Conservation (phyloP, 2,797 vertebrate genomes). For the Gymnocypris eckloni region DNA sequence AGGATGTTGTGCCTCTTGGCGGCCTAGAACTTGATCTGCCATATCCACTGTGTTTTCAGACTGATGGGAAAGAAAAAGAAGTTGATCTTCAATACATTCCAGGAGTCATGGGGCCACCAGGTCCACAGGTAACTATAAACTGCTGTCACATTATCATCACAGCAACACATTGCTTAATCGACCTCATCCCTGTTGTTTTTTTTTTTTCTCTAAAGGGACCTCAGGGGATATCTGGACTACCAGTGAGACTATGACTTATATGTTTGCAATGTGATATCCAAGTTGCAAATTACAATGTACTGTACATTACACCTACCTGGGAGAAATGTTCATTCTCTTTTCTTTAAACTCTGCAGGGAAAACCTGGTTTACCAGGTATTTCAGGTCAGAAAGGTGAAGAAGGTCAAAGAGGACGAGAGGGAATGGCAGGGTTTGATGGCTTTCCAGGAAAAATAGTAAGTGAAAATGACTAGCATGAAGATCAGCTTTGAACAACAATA, state of each 20-base stretch:
- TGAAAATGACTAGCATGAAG: not conserved
- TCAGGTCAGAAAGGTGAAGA: slow-evolving; percentile 81
- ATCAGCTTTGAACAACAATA: not conserved
- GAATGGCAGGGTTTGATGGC: slow-evolving; percentile 84
- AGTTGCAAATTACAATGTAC: not conserved
- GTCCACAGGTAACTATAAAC: slow-evolving; percentile 80
- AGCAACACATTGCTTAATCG: not conserved
- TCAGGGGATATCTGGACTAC: slow-evolving; percentile 78
- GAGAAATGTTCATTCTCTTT: not conserved
- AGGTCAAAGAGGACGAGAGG: slow-evolving; percentile 77
- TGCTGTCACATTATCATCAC: not conserved
- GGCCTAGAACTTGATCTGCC: not conserved
- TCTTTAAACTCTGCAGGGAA: slow-evolving; percentile 70
- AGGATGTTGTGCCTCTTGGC: not conserved
- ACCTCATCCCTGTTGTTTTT: not conserved
- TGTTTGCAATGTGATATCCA: not conserved
- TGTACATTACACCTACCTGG: not conserved
- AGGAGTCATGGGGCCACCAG: slow-evolving; percentile 72
- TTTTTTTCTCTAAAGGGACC: slow-evolving; percentile 76
- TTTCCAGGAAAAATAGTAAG: slow-evolving; percentile 78
- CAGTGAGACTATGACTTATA: slow-evolving; percentile 67
- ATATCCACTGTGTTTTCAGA: slow-evolving; percentile 20
- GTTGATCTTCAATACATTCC: slow-evolving; percentile 56
- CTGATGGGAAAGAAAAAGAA: slow-evolving; percentile 32
- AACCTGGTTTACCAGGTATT: slow-evolving; percentile 78